Conservation (phyloP, 2,888 invertebrate species). For the Orthosia cruda region DNA sequence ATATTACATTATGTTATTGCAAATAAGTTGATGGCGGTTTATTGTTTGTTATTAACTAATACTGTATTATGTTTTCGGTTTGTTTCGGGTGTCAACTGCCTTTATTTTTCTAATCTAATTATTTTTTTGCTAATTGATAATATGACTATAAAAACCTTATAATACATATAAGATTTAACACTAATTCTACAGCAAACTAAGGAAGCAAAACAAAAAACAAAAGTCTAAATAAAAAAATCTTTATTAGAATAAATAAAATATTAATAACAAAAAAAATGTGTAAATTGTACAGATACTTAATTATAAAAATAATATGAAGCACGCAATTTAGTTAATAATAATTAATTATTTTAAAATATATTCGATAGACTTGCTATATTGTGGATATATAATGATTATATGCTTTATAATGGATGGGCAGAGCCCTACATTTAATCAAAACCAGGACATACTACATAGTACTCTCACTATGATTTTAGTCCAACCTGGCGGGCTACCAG, state of each 20-base stretch:
- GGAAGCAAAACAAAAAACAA: constrained; percentile 52
- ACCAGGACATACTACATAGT: no score
- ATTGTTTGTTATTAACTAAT: background rate
- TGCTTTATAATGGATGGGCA: no score
- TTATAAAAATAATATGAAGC: constrained; percentile 68
- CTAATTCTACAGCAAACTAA: background rate
- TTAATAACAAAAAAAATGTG: constrained; percentile 73
- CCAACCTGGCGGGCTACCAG: no score
- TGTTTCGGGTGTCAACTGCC: background rate
- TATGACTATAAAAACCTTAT: background rate
- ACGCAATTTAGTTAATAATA: constrained; percentile 70
- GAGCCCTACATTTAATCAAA: no score
- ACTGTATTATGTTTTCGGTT: background rate
- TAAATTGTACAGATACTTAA: constrained; percentile 63
- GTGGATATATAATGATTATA: background rate
- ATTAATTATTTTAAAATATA: constrained; percentile 21
- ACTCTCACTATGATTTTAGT: no score
- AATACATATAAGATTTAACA: background rate
- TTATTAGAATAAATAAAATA: constrained; percentile 81
- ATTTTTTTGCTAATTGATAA: background rate
- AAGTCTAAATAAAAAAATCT: constrained; percentile 76
- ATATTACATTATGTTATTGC: no score
- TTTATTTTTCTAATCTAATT: background rate
- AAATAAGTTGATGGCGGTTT: background rate
- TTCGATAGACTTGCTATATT: constrained; percentile 14